Percentiles rank a stretch among this genome's conserved stretches.
Conservation (phyloP, 1,140 invertebrate genomes). For the Drosophila leontia region DNA sequence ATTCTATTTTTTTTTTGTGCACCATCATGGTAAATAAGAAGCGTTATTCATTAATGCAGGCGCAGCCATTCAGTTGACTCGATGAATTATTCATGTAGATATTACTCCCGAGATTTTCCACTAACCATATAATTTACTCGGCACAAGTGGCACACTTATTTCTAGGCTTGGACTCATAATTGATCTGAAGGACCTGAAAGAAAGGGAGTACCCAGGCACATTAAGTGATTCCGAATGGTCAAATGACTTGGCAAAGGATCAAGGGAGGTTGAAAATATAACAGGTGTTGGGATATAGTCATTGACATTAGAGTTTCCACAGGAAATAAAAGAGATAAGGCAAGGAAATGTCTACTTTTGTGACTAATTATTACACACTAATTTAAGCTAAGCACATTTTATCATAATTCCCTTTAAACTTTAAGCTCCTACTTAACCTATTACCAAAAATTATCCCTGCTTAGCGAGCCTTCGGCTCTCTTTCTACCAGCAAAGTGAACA, state of each 20-base stretch:
- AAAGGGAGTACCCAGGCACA: slow-evolving; percentile 34
- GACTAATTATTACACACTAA: neutral
- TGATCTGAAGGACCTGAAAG: slow-evolving; percentile 55
- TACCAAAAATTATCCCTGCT: slow-evolving; percentile 43
- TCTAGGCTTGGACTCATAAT: slow-evolving; percentile 50
- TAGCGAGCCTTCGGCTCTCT: slow-evolving; percentile 8
- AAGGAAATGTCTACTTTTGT: neutral
- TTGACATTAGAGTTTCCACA: neutral
- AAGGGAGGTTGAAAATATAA: slow-evolving; percentile 32
- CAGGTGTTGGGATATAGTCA: slow-evolving; percentile 52
- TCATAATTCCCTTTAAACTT: neutral
- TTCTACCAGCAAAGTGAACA: slow-evolving; percentile 19
- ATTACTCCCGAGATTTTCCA: slow-evolving; percentile 18
- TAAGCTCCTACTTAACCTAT: slow-evolving; percentile 3
- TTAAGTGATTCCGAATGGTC: slow-evolving; percentile 68
- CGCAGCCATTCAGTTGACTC: slow-evolving; percentile 46
- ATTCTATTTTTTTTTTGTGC: slow-evolving; percentile 57
- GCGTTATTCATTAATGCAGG: slow-evolving; percentile 74
- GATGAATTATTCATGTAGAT: slow-evolving; percentile 71
- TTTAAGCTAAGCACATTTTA: neutral
- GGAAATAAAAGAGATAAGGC: slow-evolving; percentile 7
- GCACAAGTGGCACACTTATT: slow-evolving; percentile 72
- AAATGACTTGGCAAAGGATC: slow-evolving; percentile 48
- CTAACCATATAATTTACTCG: slow-evolving; percentile 64
- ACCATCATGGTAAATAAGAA: slow-evolving; percentile 80